A percentile compares a stretch with the other conserved stretches of the same genome.
Evolutionary conservation across 2,113 vertebrate genomes (phyloP).

Genomic region (Trachemys scripta): DNA sequence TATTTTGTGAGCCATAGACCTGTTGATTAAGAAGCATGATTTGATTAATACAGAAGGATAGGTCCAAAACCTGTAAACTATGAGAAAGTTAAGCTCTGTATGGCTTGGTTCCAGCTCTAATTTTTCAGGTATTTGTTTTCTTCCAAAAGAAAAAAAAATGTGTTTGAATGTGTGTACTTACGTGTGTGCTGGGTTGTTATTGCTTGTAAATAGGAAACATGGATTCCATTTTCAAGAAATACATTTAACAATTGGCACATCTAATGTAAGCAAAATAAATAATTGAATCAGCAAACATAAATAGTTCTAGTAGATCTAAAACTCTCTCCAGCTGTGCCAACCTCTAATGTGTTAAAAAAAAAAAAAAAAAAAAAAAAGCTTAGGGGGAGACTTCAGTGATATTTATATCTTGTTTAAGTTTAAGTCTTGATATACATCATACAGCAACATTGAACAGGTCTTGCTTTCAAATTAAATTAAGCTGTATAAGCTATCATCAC

Average conservation of each 20-base stretch:
- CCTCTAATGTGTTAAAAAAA: background rate
- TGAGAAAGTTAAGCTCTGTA: background rate
- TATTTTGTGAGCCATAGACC: background rate
- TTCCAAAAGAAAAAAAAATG: background rate
- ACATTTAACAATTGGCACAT: fast-evolving
- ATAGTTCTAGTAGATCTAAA: background rate
- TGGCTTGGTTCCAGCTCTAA: fast-evolving
- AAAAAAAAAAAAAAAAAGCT: background rate
- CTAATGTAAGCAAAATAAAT: background rate
- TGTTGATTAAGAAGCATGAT: background rate
- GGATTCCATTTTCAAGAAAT: background rate
- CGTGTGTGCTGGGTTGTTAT: background rate
- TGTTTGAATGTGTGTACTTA: background rate
- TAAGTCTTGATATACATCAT: background rate
- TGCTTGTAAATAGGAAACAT: background rate
- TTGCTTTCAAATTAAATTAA: background rate
- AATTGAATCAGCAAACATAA: background rate
- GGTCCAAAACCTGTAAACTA: background rate
- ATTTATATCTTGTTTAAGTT: background rate
- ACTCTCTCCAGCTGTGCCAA: background rate
- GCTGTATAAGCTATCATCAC: background rate
- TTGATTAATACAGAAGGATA: background rate
- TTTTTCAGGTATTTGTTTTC: fast-evolving
- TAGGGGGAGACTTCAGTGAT: background rate
- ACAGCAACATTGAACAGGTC: background rate